These are phyloP conservation scores for Drosophila gaucha DNA, from an alignment of 2,888 invertebrate species.

Conservation along the genomic window DNA sequence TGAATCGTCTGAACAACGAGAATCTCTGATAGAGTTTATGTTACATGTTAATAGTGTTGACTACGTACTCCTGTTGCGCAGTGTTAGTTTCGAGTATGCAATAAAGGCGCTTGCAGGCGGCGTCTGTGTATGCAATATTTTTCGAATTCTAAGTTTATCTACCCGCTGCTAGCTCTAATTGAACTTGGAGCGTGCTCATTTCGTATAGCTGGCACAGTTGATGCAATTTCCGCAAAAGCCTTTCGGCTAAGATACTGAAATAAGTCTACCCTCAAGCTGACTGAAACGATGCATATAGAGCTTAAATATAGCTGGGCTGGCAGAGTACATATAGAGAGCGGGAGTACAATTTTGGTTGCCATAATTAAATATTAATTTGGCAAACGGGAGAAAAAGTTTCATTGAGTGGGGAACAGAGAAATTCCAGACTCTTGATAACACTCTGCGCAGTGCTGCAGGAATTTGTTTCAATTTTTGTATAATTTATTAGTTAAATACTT, in stretches of 20 bases:
- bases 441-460: conserved; percentile 71
- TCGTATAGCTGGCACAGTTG: conserved; percentile 56
- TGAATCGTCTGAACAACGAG: no score
- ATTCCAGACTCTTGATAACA: conserved; percentile 25
- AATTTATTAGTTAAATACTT: conserved; percentile 81
- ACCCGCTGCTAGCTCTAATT: conserved; percentile 51
- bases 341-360: conserved; percentile 14
- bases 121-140: conserved; percentile 36
- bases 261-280: not conserved
- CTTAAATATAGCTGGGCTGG: not conserved
- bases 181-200: conserved; percentile 33
- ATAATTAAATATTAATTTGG: conserved; percentile 73
- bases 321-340: not conserved
- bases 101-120: conserved; percentile 10
- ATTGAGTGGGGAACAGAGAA: not conserved
- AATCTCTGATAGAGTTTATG: no score
- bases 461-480: conserved; percentile 81
- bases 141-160: conserved; percentile 29
- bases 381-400: conserved; percentile 12
- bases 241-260: conserved; percentile 21
- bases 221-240: conserved; percentile 57
- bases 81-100: conserved; percentile 28
- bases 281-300: conserved; percentile 1
- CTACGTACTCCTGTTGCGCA: conserved; percentile 13
- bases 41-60: no score